Conservation (phyloP, 23 tunicate genomes). For the Trididemnum clinides region DNA sequence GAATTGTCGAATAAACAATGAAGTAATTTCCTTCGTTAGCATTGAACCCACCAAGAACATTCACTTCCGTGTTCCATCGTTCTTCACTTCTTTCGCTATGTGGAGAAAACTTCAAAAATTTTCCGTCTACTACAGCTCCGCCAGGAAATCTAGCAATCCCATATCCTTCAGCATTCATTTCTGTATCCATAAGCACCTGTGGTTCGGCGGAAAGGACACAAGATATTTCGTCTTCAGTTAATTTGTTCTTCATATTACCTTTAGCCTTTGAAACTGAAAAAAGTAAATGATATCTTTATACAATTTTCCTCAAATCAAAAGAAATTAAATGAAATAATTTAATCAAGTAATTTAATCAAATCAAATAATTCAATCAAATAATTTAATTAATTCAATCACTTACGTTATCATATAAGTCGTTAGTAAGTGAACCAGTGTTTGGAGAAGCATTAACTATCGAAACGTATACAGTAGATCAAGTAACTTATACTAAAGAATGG, state of each 20-base stretch:
- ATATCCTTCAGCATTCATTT: constrained; percentile 44
- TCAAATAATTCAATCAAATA: no score
- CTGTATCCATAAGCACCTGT: constrained; percentile 43
- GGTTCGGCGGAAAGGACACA: constrained; percentile 17
- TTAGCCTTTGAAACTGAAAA: background rate
- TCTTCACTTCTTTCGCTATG: background rate
- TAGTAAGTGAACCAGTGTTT: no score
- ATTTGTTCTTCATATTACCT: background rate
- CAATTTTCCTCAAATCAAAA: no score
- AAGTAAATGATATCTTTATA: no score
- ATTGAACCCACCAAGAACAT: constrained; percentile 74
- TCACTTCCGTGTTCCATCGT: constrained; percentile 21
- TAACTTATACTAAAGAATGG: no score
- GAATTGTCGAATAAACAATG: constrained; percentile 58
- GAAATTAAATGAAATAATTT: no score
- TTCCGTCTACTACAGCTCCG: constrained; percentile 59
- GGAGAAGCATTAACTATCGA: no score
- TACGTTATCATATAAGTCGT: no score
- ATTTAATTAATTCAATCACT: no score
- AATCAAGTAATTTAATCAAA: no score
- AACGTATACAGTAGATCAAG: no score
- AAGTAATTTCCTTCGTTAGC: constrained; percentile 87
- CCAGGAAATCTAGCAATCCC: constrained; percentile 75
- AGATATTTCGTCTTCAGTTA: background rate
- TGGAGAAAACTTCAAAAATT: constrained; percentile 39